Evolutionary conservation across 2,113 vertebrate genomes (phyloP).

Genomic region (Cephalopholis sonnerati): DNA sequence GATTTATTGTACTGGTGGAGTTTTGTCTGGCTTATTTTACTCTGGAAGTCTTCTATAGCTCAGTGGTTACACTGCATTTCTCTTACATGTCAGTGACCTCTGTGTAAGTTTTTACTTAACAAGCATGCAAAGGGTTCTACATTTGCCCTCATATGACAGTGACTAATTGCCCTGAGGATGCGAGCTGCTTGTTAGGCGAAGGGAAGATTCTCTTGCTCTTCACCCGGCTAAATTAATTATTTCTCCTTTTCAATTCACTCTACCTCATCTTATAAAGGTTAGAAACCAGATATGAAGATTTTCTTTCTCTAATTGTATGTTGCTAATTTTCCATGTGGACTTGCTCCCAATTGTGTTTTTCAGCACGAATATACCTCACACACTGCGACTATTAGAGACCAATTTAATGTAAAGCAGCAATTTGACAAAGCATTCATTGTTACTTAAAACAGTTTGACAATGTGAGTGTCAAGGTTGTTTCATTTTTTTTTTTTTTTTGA

Average conservation of each 20-base stretch:
- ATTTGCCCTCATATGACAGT: slow-evolving; percentile 89
- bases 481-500: slow-evolving; percentile 12
- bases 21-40: slow-evolving; percentile 58
- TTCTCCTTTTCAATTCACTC: slow-evolving; percentile 82
- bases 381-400: slow-evolving; percentile 28
- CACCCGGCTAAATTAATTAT: slow-evolving; percentile 87
- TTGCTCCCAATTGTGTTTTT: slow-evolving; percentile 53
- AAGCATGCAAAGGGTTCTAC: slow-evolving; percentile 87
- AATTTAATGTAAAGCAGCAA: slow-evolving; percentile 39
- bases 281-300: slow-evolving; percentile 72
- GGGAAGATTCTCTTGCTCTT: slow-evolving; percentile 80
- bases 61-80: slow-evolving; percentile 81
- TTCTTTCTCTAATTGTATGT: slow-evolving; percentile 74
- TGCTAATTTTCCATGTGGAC: slow-evolving; percentile 70
- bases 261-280: slow-evolving; percentile 80
- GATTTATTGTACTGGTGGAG: slow-evolving; percentile 48
- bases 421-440: slow-evolving; percentile 33
- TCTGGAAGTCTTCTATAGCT: slow-evolving; percentile 64
- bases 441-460: slow-evolving; percentile 15
- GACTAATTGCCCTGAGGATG: slow-evolving; percentile 88
- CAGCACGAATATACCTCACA: slow-evolving; percentile 17
- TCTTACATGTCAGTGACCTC: slow-evolving; percentile 85
- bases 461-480: neutral
- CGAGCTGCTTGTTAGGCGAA: slow-evolving; percentile 87
- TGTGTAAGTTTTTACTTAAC: slow-evolving; percentile 89